These are phyloP conservation scores for Drosophila jambulina DNA, from an alignment of 1,140 invertebrate species.

Conservation along the genomic window DNA sequence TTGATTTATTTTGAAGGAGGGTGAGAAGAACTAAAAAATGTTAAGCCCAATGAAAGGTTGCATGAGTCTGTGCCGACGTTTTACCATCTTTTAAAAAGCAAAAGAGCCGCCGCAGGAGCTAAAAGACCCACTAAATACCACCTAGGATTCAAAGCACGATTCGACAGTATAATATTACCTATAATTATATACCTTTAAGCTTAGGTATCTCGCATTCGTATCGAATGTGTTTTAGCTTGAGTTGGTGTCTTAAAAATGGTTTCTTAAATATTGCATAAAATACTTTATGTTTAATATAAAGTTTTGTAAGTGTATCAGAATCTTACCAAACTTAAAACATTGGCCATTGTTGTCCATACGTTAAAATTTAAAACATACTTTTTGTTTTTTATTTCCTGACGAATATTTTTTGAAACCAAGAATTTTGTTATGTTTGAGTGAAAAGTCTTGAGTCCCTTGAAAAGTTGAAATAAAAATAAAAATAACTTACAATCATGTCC, in stretches of 20 bases:
- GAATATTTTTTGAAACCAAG: background rate
- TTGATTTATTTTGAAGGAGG: background rate
- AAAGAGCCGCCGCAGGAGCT: background rate
- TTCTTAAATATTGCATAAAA: background rate
- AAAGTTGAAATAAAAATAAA: background rate
- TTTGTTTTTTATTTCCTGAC: background rate
- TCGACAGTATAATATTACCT: too few species aligned
- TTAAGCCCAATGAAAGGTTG: background rate
- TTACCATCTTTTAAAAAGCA: too few species aligned
- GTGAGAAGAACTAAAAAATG: background rate
- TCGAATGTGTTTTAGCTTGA: background rate
- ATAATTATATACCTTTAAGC: background rate
- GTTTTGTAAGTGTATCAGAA: background rate
- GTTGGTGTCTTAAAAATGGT: too few species aligned
- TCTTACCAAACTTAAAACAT: slow-evolving; percentile 6
- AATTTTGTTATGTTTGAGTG: background rate
- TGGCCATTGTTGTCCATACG: slow-evolving; percentile 9
- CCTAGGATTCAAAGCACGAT: background rate
- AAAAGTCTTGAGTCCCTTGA: background rate
- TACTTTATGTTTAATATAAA: background rate
- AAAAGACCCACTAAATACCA: background rate
- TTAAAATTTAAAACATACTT: slow-evolving; percentile 5
- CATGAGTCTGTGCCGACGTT: too few species aligned
- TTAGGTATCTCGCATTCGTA: background rate
- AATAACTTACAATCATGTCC: slow-evolving; percentile 88